Evolutionary conservation across 2,113 vertebrate genomes (phyloP), one percentile per base, ranked within the genome.

Genomic region (Helogale parvula): DNA sequence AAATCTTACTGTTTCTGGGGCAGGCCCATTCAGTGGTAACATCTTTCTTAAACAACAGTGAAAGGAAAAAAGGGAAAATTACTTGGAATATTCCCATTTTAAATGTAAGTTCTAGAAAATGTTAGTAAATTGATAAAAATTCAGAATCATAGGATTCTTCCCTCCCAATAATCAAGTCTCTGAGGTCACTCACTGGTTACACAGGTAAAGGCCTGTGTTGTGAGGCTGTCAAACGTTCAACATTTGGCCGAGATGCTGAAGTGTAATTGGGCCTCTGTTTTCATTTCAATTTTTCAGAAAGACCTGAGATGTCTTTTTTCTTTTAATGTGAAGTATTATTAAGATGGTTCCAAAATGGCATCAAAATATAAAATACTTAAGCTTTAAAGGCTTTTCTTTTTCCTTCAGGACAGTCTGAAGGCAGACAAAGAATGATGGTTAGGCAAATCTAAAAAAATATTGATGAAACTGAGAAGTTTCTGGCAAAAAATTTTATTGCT

Each of bases 361-460:
- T 85, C 89, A 86, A 88, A 47, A 83, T 68, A 90, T 74, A 90
- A 98, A 88, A 52, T 23, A 45, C 16, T 45, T 77, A n/a, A 86
- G 25, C 7, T 76, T 69, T 71, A 27, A 92, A 76, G 68, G 13
- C 8, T 82, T 87, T 84, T 79, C 63, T 19, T 86, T 93, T 85
- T 80, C 63, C 45, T 88, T 83, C 50, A 97, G 71, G 25, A 94
- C 17, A 50, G 15, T 74, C 21, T 84, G 57, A 96, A 84, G 57
- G 25, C 52, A 38, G 5, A 85, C 35, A 65, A 82, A 97, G 77
- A 86, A 74, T 45, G n/a, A 63, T 4, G 72, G 35, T 90, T 88
- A 88, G 87, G 21, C 72, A 84, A 77, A 31, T 84, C 52, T 79
- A n/a, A 77, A 79, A 97, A 96, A 97, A 69, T 33, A 92, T 19